Percentiles rank a stretch among this genome's conserved stretches.
Evolutionary conservation across 1,140 invertebrate species (phyloP).

Genomic region (Ceratitis capitata): DNA sequence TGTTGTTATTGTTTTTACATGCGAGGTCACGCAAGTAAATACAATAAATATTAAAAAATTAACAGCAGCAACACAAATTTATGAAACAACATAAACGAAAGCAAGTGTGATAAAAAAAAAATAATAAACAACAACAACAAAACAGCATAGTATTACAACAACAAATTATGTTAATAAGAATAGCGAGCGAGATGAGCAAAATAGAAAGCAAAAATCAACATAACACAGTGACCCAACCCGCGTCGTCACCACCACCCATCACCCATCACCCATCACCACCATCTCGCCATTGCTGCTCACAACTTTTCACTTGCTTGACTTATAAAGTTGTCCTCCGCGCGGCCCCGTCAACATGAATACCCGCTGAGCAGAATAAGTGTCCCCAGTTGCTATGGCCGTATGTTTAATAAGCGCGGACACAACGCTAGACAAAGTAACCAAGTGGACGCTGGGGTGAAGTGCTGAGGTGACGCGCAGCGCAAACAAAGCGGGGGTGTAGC

Average conservation of each 20-base stretch:
- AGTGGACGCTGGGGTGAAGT: background rate
- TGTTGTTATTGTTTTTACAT: background rate
- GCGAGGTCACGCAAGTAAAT: slow-evolving; percentile 17
- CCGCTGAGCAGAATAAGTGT: slow-evolving; percentile 19
- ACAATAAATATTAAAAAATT: slow-evolving; percentile 40
- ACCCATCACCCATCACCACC: too few species aligned
- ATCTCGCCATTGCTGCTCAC: too few species aligned
- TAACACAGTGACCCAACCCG: background rate
- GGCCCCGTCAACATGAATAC: background rate
- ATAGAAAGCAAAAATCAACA: background rate
- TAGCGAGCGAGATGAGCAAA: background rate
- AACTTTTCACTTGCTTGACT: slow-evolving; percentile 13
- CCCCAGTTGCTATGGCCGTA: background rate
- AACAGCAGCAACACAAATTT: slow-evolving; percentile 36
- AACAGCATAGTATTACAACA: background rate
- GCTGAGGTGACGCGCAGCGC: background rate
- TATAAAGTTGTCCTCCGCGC: background rate
- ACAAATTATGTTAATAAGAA: slow-evolving; percentile 40
- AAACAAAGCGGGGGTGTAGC: background rate
- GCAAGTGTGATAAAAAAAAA: too few species aligned
- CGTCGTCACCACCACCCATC: too few species aligned
- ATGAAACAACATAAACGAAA: background rate
- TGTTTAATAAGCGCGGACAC: slow-evolving; percentile 28
- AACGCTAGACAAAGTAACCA: background rate
- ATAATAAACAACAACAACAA: background rate